These are phyloP conservation scores for Eutolmus rufibarbis DNA, from an alignment of 2,888 invertebrate genomes.

Conservation along the genomic window DNA sequence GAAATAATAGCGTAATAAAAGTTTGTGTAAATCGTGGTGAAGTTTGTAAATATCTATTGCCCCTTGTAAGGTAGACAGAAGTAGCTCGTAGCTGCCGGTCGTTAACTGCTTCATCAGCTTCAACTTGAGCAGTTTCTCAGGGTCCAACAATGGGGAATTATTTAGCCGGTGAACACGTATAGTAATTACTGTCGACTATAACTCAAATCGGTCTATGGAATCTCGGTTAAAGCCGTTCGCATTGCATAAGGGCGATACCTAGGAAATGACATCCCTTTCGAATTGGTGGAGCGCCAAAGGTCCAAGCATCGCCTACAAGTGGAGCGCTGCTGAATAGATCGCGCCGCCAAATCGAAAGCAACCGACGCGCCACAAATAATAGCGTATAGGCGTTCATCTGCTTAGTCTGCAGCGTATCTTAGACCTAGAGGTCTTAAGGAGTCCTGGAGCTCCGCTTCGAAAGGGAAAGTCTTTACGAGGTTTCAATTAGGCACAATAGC, in stretches of 20 bases:
- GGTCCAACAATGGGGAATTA: background rate
- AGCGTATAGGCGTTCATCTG: background rate
- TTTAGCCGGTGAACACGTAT: background rate
- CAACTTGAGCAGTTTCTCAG: background rate
- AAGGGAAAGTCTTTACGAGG: conserved; percentile 27
- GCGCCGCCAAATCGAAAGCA: background rate
- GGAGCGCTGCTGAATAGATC: background rate
- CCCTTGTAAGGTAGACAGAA: background rate
- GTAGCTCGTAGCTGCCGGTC: background rate
- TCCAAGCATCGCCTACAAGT: background rate
- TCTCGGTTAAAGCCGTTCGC: background rate
- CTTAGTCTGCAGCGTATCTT: background rate
- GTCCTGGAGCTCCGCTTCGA: background rate
- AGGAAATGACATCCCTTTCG: background rate
- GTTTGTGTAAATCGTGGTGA: background rate
- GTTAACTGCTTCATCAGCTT: background rate
- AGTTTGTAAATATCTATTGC: background rate
- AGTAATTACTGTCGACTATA: background rate
- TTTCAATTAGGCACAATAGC: conserved; percentile 39
- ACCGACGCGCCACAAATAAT: background rate
- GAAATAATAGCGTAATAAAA: background rate
- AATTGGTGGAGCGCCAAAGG: background rate
- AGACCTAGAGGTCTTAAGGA: background rate
- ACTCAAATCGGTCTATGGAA: background rate
- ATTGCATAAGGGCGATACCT: background rate